Evolutionary conservation across 2,113 vertebrate genomes (phyloP).

Genomic region (Malurus cyaneus): DNA sequence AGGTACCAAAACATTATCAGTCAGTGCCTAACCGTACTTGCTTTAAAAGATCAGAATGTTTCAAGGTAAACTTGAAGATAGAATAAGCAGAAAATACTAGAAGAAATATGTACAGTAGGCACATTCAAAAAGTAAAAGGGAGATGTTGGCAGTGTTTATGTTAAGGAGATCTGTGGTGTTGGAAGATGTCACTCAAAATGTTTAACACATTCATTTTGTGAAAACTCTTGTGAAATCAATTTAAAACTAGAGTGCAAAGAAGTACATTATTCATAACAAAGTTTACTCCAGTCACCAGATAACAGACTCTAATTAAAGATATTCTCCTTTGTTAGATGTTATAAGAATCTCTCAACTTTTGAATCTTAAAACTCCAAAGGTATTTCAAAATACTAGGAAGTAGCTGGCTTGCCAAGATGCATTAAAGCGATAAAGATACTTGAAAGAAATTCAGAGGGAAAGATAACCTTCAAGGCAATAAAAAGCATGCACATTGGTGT

Average conservation of each 20-base stretch:
- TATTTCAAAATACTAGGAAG: constrained; percentile 23
- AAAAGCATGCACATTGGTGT: not conserved
- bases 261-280: not conserved
- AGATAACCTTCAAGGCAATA: constrained; percentile 16
- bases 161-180: not conserved
- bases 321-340: not conserved
- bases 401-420: constrained; percentile 31
- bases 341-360: not conserved
- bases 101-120: not conserved
- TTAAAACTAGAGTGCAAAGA: not conserved
- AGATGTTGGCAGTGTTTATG: not conserved
- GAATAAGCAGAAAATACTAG: not conserved
- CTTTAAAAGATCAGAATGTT: not conserved
- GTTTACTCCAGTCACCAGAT: not conserved
- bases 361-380: not conserved
- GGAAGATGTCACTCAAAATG: not conserved
- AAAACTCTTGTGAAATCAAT: not conserved
- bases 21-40: not conserved
- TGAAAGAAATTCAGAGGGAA: constrained; percentile 37
- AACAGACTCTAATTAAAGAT: not conserved
- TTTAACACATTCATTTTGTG: not conserved
- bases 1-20: not conserved
- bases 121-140: not conserved
- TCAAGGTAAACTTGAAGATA: not conserved
- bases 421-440: constrained; percentile 12